Evolutionary conservation across 2,888 invertebrate species (phyloP), one percentile per base, ranked within the genome.

Genomic region (Dolichomitus sp.): DNA sequence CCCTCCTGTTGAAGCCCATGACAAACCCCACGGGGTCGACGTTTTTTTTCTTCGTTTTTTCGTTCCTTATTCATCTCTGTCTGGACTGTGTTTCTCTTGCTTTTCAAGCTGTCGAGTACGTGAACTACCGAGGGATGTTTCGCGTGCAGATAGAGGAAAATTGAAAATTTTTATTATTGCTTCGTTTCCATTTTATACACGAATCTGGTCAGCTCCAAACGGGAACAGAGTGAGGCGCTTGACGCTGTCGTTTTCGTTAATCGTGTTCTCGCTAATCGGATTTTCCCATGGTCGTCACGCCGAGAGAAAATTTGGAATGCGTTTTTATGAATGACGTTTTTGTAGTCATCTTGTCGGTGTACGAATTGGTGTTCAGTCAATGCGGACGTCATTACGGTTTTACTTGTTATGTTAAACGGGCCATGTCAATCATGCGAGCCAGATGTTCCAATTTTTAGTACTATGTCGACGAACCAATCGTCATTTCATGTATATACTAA

Each of bases 121-220:
- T 19, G 50, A 54, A 65, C 45, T 63, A 63, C 12, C 70, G 50
- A 48, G 52, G 59, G 79, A 72, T 72, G 70, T 81, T 81, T 57
- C 48, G 42, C 65, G 7, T 42, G 57, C 50, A 48, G 75, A 65
- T 45, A 73, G 75, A 42, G 33, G 68, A 87, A 90, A 85, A 89
- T 90, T 89, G 89, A 86, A 88, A 88, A 85, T 86, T 87, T 33
- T 89, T 89, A 88, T 88, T 87, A 87, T 85, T 85, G 86, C 70
- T 84, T 86, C 88, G 86, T 89, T 89, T 88, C 88, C 87, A 87
- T 88, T 88, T 88, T 87, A 87, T 85, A 86, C 84, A 85, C 77
- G 42, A 72, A 74, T 63, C 52, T 70, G 40, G 11, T 59, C 19
- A 7, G 40, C 42, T 23, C 33, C 54, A n/a, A 42, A 33, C 50